Evolutionary conservation across 2,797 vertebrate species (phyloP).

Genomic region (Malacoraja senta): DNA sequence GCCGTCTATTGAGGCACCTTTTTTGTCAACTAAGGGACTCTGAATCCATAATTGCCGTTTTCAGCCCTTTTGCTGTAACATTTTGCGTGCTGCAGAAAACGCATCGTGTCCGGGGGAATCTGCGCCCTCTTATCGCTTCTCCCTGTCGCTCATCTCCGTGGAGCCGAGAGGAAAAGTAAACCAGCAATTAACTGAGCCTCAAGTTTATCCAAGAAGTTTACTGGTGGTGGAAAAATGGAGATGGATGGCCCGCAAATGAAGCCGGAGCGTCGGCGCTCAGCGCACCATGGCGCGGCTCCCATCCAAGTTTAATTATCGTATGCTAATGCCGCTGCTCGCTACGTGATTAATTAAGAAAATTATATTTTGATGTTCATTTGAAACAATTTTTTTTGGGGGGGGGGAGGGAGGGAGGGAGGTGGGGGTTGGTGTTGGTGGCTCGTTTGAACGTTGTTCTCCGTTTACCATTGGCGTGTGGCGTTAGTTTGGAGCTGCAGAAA

Average conservation of each 20-base stretch:
- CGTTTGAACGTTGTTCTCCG: constrained; percentile 67
- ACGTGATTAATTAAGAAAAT: constrained; percentile 76
- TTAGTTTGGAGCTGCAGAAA: constrained; percentile 60
- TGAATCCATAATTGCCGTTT: constrained; percentile 96
- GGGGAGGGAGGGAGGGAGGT: constrained; percentile 42
- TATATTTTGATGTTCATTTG: constrained; percentile 86
- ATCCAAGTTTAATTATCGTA: constrained; percentile 77
- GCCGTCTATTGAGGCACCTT: constrained; percentile 88
- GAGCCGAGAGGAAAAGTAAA: constrained; percentile 31
- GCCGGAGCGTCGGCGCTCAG: constrained; percentile 64
- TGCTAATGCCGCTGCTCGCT: constrained; percentile 79
- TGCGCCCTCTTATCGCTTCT: constrained; percentile 15
- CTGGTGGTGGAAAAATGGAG: constrained; percentile 34
- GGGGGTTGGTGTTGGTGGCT: constrained; percentile 38
- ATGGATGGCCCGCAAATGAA: constrained; percentile 52
- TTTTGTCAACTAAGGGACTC: constrained; percentile 93
- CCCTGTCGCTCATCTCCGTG: neutral
- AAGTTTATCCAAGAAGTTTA: constrained; percentile 37
- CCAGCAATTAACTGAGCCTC: constrained; percentile 36
- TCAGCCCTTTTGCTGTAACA: constrained; percentile 58
- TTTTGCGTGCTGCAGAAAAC: constrained; percentile 66
- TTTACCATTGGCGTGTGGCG: constrained; percentile 77
- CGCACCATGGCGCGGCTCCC: constrained; percentile 61
- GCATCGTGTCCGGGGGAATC: constrained; percentile 61
- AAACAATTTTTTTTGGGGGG: constrained; percentile 58